Conservation (phyloP, 2,888 invertebrate genomes). For the Phaonia tiefii region DNA sequence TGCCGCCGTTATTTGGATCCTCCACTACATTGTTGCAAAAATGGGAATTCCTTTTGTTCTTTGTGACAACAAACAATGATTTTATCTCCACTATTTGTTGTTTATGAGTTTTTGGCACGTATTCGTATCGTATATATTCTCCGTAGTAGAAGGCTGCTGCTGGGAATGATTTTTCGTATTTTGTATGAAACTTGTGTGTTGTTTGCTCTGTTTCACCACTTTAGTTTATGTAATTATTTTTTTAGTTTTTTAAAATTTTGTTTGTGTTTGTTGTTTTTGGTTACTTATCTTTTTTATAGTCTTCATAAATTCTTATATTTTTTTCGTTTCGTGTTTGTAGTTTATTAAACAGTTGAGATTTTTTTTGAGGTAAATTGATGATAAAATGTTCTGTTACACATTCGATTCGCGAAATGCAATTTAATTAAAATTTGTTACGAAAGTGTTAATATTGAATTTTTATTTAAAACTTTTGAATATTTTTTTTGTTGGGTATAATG, state of each 20-base stretch:
- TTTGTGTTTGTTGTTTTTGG: background rate
- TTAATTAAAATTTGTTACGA: no score
- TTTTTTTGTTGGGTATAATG: no score
- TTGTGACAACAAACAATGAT: conserved; percentile 48
- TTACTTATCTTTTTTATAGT: conserved; percentile 12
- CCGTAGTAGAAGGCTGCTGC: no score
- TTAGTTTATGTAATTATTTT: conserved; percentile 22
- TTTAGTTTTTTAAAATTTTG: conserved; percentile 15
- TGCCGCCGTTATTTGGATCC: conserved; percentile 39
- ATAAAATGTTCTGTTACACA: no score
- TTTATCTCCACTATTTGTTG: conserved; percentile 57
- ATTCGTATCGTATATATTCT: conserved; percentile 23
- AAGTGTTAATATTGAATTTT: no score
- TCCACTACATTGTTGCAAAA: conserved; percentile 61
- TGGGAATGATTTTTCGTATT: no score
- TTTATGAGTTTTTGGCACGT: conserved; percentile 66
- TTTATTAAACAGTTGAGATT: no score
- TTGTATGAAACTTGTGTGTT: no score
- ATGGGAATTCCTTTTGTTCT: conserved; percentile 37
- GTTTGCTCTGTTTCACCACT: conserved; percentile 21
- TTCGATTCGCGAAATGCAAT: no score
- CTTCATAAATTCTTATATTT: conserved; percentile 13
- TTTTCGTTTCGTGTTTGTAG: background rate
- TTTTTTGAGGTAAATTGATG: no score
- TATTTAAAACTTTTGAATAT: no score